Percentiles rank a stretch among this genome's conserved stretches.
Conservation (phyloP, 2,113 vertebrate genomes). For the Hypocryptadius cinnamomeus region DNA sequence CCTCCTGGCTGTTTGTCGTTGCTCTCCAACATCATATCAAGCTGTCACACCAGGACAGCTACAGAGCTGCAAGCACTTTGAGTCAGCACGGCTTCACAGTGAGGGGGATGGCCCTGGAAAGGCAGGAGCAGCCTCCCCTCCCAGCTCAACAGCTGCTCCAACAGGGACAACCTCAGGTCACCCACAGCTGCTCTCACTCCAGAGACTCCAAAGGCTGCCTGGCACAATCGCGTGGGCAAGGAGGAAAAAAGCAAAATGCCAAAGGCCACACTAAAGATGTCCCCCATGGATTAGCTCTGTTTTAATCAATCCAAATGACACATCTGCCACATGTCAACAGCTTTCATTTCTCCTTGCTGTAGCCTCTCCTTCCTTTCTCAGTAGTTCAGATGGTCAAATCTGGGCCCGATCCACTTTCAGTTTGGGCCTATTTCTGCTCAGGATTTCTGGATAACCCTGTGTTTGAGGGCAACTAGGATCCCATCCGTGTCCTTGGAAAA, state of each 20-base stretch:
- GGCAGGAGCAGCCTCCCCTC: neutral
- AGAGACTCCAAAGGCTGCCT: neutral
- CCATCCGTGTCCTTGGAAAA: neutral
- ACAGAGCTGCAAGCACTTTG: neutral
- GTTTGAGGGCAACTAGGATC: neutral
- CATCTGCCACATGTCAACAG: conserved; percentile 6
- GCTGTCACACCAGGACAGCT: neutral
- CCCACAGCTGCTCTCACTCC: neutral
- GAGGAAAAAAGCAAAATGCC: neutral
- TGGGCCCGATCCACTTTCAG: neutral
- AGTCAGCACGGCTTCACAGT: neutral
- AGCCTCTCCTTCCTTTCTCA: neutral
- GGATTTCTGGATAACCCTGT: neutral
- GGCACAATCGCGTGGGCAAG: accelerated
- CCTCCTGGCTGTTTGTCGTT: neutral
- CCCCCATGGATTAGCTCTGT: neutral
- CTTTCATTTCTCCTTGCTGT: neutral
- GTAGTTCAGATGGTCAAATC: neutral
- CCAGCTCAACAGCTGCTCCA: neutral
- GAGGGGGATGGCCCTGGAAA: neutral
- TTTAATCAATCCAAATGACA: neutral
- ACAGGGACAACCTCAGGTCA: neutral
- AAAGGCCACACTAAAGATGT: conserved; percentile 3
- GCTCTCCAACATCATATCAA: neutral
- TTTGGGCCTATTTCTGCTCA: neutral